phyloP scores from a whole-genome alignment of 2,888 invertebrate species.

The Watsonalla cultraria region DNA sequence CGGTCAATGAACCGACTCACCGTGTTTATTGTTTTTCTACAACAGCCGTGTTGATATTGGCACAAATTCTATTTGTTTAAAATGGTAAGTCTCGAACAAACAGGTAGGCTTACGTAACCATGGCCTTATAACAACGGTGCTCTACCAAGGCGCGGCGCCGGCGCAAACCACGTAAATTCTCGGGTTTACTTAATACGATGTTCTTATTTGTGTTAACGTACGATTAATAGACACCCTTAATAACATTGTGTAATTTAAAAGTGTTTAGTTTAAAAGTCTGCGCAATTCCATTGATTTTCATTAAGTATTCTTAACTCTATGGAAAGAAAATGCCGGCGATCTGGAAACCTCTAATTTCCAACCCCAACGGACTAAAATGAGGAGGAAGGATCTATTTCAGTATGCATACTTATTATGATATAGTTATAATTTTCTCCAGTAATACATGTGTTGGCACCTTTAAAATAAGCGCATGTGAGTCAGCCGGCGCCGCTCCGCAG shows the following conservation, averaged over 20 bases:
- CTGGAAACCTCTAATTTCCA: too few relatives aligned
- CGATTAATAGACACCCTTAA: too few relatives aligned
- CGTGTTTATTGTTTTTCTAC: conserved; percentile 72
- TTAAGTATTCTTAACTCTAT: too few relatives aligned
- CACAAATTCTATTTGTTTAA: conserved; percentile 71
- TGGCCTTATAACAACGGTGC: conserved; percentile 40
- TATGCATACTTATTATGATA: not conserved
- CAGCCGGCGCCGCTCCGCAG: conserved; percentile 30
- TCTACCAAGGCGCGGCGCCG: conserved; percentile 1
- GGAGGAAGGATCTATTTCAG: too few relatives aligned
- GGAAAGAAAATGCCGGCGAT: too few relatives aligned
- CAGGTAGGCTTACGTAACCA: conserved; percentile 56
- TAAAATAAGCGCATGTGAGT: conserved; percentile 38
- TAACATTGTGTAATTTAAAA: too few relatives aligned
- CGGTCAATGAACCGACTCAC: conserved; percentile 58
- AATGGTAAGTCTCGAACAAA: conserved; percentile 58
- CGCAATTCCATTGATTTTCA: too few relatives aligned
- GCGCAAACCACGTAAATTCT: too few relatives aligned
- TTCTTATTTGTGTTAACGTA: too few relatives aligned
- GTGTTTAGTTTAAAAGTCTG: too few relatives aligned
- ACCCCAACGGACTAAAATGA: too few relatives aligned
- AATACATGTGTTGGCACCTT: conserved; percentile 19
- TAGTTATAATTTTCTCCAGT: conserved; percentile 1
- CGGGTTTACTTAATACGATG: too few relatives aligned
- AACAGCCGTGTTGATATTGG: conserved; percentile 69